Conservation (phyloP, 1,140 invertebrate genomes). For the Drosophila kohkoa region DNA sequence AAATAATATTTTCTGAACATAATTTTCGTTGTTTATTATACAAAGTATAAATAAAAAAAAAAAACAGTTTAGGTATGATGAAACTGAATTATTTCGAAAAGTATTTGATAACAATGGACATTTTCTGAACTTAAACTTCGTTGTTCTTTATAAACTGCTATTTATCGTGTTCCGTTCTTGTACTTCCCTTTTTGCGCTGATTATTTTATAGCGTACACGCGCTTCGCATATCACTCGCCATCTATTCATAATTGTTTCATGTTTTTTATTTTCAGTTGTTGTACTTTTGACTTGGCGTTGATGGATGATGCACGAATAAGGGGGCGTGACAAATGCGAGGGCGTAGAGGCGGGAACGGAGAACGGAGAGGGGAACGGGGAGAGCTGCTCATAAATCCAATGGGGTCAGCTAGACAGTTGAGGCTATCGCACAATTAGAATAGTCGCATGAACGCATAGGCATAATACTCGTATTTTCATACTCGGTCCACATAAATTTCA, state of each 20-base stretch:
- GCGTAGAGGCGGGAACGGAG: not conserved
- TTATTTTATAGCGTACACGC: constrained; percentile 14
- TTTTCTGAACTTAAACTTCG: too few species aligned
- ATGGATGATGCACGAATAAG: not conserved
- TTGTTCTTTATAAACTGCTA: too few species aligned
- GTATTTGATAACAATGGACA: too few species aligned
- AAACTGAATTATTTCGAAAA: too few species aligned
- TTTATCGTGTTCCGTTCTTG: too few species aligned
- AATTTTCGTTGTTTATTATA: too few species aligned
- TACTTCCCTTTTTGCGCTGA: not conserved
- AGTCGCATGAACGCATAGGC: constrained; percentile 18
- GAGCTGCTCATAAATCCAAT: constrained; percentile 11
- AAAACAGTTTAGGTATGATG: too few species aligned
- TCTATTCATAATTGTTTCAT: constrained; percentile 4
- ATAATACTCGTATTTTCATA: not conserved
- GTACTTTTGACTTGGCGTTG: constrained; percentile 7
- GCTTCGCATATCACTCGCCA: not conserved
- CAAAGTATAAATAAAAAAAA: too few species aligned
- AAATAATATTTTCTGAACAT: too few species aligned
- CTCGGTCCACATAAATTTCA: constrained; percentile 34
- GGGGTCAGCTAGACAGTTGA: constrained; percentile 47
- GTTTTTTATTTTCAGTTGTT: not conserved
- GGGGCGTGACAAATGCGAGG: not conserved
- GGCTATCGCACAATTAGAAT: constrained; percentile 33
- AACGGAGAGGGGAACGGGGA: too few species aligned